A percentile compares a stretch with the other conserved stretches of the same genome.
Conservation (phyloP, 2,113 vertebrate species). For the Callaeas wilsoni region DNA sequence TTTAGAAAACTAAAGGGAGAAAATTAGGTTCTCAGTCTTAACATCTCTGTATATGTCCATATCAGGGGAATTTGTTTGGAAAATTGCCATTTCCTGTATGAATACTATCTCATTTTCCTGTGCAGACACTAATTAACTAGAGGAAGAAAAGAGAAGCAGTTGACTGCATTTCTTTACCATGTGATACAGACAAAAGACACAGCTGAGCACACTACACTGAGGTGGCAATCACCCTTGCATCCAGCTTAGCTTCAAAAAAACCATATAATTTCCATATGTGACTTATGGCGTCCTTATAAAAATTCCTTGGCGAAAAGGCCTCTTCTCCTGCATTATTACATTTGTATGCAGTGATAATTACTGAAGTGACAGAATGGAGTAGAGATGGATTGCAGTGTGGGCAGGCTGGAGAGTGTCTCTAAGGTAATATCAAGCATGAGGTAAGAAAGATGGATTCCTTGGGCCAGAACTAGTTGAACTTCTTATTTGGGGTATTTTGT, state of each 20-base stretch:
- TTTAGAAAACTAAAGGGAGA: neutral
- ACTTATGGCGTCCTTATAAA: neutral
- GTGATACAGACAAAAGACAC: neutral
- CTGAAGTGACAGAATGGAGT: neutral
- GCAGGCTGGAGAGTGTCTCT: neutral
- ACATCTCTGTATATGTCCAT: neutral
- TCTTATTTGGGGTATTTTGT: neutral
- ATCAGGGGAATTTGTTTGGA: neutral
- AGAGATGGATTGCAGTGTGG: neutral
- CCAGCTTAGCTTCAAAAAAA: neutral
- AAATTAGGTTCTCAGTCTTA: neutral
- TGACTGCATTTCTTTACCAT: neutral
- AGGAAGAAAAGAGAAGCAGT: neutral
- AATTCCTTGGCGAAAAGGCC: neutral
- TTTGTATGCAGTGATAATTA: constrained; percentile 24
- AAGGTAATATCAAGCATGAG: neutral
- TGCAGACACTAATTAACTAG: neutral
- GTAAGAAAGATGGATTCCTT: neutral
- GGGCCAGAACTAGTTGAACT: neutral
- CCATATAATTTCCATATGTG: neutral
- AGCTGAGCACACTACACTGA: neutral
- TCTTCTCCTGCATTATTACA: neutral
- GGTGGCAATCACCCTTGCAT: neutral
- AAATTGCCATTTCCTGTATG: neutral
- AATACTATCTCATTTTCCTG: neutral